A percentile compares a stretch with the other conserved stretches of the same genome.
These are phyloP conservation scores for Drosophila rubida DNA, from an alignment of 2,888 invertebrate species.

Conservation along the genomic window DNA sequence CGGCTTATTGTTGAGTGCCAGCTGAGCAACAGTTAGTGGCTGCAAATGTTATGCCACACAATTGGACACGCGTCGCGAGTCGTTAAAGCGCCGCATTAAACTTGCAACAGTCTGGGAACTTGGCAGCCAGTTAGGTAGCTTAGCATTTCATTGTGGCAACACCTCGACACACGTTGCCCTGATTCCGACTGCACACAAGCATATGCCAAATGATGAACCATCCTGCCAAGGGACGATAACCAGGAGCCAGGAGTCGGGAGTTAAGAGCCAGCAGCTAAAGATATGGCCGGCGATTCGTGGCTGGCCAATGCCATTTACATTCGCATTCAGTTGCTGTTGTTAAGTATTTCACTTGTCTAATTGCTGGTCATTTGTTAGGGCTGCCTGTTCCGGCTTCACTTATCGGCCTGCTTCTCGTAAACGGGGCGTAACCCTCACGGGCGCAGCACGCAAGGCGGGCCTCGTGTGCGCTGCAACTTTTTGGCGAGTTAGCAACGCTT, in stretches of 20 bases:
- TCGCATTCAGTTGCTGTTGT: constrained; percentile 36
- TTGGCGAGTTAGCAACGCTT: constrained; percentile 34
- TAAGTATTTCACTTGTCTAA: constrained; percentile 62
- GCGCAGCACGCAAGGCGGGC: constrained; percentile 35
- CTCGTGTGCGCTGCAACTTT: constrained; percentile 16
- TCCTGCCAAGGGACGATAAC: background rate
- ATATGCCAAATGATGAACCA: background rate
- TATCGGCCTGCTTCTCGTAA: too few relatives aligned
- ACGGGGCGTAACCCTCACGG: too few relatives aligned
- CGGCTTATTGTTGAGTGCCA: too few relatives aligned
- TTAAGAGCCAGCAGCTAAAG: background rate
- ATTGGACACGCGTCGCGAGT: background rate
- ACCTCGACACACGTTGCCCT: constrained; percentile 4
- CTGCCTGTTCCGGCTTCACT: constrained; percentile 8
- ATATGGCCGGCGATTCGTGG: constrained; percentile 28
- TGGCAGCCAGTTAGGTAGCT: background rate
- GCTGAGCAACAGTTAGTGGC: too few relatives aligned
- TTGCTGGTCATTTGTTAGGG: constrained; percentile 68
- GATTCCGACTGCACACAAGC: constrained; percentile 11
- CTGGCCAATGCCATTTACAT: constrained; percentile 36
- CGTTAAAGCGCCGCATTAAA: background rate
- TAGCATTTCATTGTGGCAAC: constrained; percentile 21
- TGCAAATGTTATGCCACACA: too few relatives aligned
- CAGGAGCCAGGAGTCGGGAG: background rate
- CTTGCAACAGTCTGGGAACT: background rate